phyloP scores from a whole-genome alignment of 2,797 vertebrate species.

The Sphaeramia orbicularis region DNA sequence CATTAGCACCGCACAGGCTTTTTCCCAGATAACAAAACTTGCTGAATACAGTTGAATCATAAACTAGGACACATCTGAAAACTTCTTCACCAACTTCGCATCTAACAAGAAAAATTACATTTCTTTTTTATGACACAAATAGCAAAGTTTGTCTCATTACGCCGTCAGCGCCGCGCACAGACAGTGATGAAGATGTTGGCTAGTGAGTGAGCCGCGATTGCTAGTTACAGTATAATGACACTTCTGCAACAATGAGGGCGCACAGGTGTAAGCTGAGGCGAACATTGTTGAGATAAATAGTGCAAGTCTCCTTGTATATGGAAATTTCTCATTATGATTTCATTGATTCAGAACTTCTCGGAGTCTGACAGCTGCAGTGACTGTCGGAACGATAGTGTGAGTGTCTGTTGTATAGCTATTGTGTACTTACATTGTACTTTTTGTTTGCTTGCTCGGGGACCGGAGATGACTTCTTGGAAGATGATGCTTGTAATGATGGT shows the following conservation, averaged over 20 bases:
- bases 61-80: conserved; percentile 58
- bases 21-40: conserved; percentile 19
- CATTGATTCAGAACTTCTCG: conserved; percentile 60
- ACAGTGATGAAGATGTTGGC: conserved; percentile 58
- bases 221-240: conserved; percentile 63
- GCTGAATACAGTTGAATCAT: conserved; percentile 25
- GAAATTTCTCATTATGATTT: conserved; percentile 71
- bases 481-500: conserved; percentile 22
- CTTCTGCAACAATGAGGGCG: conserved; percentile 57
- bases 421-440: not conserved
- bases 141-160: conserved; percentile 68
- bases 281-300: conserved; percentile 63
- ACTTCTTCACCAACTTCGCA: conserved; percentile 34
- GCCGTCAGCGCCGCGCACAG: conserved; percentile 18
- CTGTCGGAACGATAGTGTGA: conserved; percentile 6
- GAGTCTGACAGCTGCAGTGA: conserved; percentile 57
- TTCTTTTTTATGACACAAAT: conserved; percentile 31
- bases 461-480: conserved; percentile 9
- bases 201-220: conserved; percentile 48
- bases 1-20: not conserved
- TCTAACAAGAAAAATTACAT: conserved; percentile 33
- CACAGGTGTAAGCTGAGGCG: conserved; percentile 72
- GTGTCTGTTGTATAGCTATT: conserved; percentile 22
- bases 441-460: conserved; percentile 16
- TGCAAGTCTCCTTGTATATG: conserved; percentile 58